A percentile compares a stretch with the other conserved stretches of the same genome.
These are phyloP conservation scores for Rhizomys pruinosus DNA, from an alignment of 2,113 vertebrate species.

Conservation along the genomic window DNA sequence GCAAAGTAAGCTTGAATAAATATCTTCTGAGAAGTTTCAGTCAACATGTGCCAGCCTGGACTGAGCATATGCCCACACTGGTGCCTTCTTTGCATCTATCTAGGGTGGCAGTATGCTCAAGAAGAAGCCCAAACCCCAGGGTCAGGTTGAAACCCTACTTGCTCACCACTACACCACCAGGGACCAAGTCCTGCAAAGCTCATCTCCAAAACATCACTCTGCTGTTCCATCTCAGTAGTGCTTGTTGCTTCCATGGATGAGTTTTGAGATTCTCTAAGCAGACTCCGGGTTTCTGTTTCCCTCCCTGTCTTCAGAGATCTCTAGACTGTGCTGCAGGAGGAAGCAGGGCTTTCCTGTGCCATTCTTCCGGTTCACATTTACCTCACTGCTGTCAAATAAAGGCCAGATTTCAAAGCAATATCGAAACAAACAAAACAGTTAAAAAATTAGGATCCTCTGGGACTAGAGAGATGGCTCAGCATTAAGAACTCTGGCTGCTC, in stretches of 20 bases:
- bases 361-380: background rate
- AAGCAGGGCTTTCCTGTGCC: background rate
- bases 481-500: too few relatives aligned
- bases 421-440: background rate
- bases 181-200: background rate
- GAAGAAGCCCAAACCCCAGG: background rate
- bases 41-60: background rate
- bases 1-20: background rate
- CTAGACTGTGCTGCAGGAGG: background rate
- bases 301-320: background rate
- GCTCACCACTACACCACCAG: background rate
- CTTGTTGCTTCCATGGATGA: background rate
- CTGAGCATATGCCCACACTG: fast-evolving
- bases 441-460: background rate
- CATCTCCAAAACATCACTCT: background rate
- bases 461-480: too few relatives aligned
- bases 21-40: background rate
- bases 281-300: background rate
- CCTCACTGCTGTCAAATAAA: background rate
- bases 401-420: background rate
- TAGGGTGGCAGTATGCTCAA: background rate
- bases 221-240: background rate
- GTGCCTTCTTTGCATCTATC: background rate
- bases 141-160: background rate
- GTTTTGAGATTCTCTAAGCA: background rate